Conservation (phyloP, 2,888 invertebrate species). For the Sphaerophoria rueppellii region DNA sequence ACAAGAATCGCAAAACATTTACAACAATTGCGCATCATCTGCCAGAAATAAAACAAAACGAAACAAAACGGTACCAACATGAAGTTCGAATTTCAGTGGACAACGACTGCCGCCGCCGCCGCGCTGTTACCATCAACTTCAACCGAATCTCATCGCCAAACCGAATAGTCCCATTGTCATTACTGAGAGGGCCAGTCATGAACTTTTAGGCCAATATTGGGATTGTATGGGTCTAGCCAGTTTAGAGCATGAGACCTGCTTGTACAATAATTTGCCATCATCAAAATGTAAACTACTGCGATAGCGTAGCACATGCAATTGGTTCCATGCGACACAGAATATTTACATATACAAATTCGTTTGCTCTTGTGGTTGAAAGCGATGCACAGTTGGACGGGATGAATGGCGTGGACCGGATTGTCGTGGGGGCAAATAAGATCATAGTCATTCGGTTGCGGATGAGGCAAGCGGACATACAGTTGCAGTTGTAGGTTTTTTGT, state of each 20-base stretch:
- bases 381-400: neutral
- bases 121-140: too few relatives aligned
- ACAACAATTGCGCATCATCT: slow-evolving; percentile 61
- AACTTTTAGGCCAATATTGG: slow-evolving; percentile 54
- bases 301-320: slow-evolving; percentile 52
- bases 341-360: slow-evolving; percentile 3
- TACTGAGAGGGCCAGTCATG: slow-evolving; percentile 43
- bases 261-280: slow-evolving; percentile 66
- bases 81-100: neutral
- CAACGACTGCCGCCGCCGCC: slow-evolving; percentile 46
- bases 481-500: slow-evolving; percentile 29
- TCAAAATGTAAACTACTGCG: slow-evolving; percentile 63
- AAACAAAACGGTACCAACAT: neutral
- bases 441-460: neutral
- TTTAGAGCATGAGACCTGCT: slow-evolving; percentile 39
- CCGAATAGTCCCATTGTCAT: slow-evolving; percentile 57
- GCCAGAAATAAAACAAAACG: slow-evolving; percentile 4
- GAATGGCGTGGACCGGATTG: neutral
- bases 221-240: slow-evolving; percentile 7
- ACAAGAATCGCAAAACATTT: slow-evolving; percentile 54
- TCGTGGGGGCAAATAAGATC: slow-evolving; percentile 27
- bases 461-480: neutral
- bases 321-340: slow-evolving; percentile 11
- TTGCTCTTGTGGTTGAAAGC: slow-evolving; percentile 7
- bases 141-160: slow-evolving; percentile 18